Percentiles rank a stretch among this genome's conserved stretches.
These are phyloP conservation scores for Calephelis perditalis DNA, from an alignment of 2,888 invertebrate species.

Conservation along the genomic window DNA sequence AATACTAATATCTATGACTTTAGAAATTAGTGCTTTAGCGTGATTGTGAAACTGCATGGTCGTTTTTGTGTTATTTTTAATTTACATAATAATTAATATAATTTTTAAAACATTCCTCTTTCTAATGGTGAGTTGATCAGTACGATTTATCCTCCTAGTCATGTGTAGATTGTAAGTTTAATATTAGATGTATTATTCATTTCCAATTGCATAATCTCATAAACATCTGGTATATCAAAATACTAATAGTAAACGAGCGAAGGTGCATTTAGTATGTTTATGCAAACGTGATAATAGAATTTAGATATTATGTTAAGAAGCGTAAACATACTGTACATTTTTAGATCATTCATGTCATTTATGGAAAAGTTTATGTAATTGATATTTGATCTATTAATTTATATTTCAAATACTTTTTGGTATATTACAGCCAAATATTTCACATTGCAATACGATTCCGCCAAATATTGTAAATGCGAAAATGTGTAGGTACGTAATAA, in stretches of 20 bases:
- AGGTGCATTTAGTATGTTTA: constrained; percentile 1
- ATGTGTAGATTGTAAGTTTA: background rate
- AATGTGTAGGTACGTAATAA: too few relatives aligned
- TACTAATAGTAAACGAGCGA: background rate
- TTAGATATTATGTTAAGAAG: background rate
- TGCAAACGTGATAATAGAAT: background rate
- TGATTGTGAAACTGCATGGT: constrained; percentile 7
- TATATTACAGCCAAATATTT: too few relatives aligned
- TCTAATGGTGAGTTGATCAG: constrained; percentile 1
- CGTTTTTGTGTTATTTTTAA: constrained; percentile 2
- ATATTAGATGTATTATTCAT: background rate
- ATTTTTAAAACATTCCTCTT: constrained; percentile 1
- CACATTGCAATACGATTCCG: too few relatives aligned
- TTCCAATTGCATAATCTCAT: constrained; percentile 4
- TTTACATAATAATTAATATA: constrained; percentile 1
- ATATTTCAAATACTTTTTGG: too few relatives aligned
- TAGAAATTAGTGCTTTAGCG: constrained; percentile 1
- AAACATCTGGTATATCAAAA: background rate
- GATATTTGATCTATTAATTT: too few relatives aligned
- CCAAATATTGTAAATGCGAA: too few relatives aligned
- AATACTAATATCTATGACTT: constrained; percentile 34
- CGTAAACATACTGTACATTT: too few relatives aligned
- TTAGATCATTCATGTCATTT: too few relatives aligned
- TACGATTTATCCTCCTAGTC: background rate
- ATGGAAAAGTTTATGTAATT: too few relatives aligned